Evolutionary conservation across 2,113 vertebrate genomes (phyloP).

Genomic region (Coreoperca whiteheadi): DNA sequence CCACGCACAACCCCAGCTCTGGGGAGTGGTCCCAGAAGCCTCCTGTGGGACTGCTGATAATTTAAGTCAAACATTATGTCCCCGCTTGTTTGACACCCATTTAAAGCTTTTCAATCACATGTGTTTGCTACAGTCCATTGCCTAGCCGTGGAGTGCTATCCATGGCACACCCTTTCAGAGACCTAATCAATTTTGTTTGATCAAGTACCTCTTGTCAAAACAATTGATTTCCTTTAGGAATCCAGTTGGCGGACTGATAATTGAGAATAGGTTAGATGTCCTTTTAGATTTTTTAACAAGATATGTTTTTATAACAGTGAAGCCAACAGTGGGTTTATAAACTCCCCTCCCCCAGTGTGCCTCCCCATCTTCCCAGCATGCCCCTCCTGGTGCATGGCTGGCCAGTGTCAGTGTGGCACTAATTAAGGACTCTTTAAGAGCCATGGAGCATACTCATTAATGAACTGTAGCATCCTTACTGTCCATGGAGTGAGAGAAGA

Average conservation of each 20-base stretch:
- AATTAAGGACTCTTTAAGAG: slow-evolving; percentile 83
- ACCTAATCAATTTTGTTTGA: slow-evolving; percentile 80
- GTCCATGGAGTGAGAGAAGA: slow-evolving; percentile 47
- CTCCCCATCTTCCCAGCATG: slow-evolving; percentile 50
- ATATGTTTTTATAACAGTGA: slow-evolving; percentile 17
- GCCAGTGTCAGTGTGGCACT: slow-evolving; percentile 77
- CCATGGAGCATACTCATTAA: slow-evolving; percentile 79
- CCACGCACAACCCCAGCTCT: slow-evolving; percentile 71
- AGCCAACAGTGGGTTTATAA: slow-evolving; percentile 30
- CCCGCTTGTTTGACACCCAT: slow-evolving; percentile 81
- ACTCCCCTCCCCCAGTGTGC: slow-evolving; percentile 43
- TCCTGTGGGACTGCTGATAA: slow-evolving; percentile 79
- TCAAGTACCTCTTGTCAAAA: slow-evolving; percentile 63
- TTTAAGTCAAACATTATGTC: slow-evolving; percentile 84
- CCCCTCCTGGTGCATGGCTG: slow-evolving; percentile 51
- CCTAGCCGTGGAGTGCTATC: slow-evolving; percentile 55
- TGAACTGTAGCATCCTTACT: slow-evolving; percentile 80
- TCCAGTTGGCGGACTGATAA: slow-evolving; percentile 40
- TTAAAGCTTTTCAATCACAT: slow-evolving; percentile 81
- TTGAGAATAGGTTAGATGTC: slow-evolving; percentile 27
- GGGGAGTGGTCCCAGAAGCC: slow-evolving; percentile 66
- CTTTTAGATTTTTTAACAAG: slow-evolving; percentile 19
- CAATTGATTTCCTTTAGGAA: slow-evolving; percentile 65
- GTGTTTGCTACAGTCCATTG: slow-evolving; percentile 76
- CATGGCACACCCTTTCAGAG: slow-evolving; percentile 64